Conservation (phyloP, 2,888 invertebrate species). For the Tetragonisca angustula region DNA sequence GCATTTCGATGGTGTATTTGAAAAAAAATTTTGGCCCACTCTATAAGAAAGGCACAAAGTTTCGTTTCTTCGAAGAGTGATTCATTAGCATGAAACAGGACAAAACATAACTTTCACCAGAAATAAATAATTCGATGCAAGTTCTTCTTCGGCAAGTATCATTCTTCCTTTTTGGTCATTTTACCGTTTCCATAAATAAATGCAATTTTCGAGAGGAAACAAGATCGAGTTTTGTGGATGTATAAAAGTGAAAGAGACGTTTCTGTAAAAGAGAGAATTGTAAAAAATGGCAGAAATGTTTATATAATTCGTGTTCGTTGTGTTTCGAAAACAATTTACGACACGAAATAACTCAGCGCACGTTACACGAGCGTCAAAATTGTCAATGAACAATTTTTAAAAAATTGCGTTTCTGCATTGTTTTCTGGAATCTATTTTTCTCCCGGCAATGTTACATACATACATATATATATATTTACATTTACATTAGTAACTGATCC, state of each 20-base stretch:
- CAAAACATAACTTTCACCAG: not conserved
- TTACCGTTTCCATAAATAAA: not conserved
- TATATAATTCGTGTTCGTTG: not conserved
- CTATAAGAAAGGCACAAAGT: not conserved
- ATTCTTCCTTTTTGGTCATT: not conserved
- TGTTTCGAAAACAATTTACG: not conserved
- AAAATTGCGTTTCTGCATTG: too few species aligned
- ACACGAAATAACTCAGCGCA: not conserved
- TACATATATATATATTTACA: too few species aligned
- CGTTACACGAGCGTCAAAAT: not conserved
- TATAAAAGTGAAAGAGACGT: not conserved
- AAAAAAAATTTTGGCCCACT: too few species aligned
- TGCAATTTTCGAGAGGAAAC: not conserved
- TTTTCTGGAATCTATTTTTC: too few species aligned
- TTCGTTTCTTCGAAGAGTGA: not conserved
- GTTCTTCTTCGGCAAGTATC: not conserved
- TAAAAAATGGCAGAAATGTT: not conserved
- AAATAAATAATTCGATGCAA: not conserved
- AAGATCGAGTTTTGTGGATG: not conserved
- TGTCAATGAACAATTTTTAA: too few species aligned
- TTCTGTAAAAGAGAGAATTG: not conserved
- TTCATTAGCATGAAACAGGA: not conserved
- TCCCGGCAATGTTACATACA: too few species aligned
- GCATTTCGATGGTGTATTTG: too few species aligned
- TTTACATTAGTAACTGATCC: too few species aligned